Evolutionary conservation across 2,797 vertebrate genomes (phyloP).

Genomic region (Chaunax sp.): DNA sequence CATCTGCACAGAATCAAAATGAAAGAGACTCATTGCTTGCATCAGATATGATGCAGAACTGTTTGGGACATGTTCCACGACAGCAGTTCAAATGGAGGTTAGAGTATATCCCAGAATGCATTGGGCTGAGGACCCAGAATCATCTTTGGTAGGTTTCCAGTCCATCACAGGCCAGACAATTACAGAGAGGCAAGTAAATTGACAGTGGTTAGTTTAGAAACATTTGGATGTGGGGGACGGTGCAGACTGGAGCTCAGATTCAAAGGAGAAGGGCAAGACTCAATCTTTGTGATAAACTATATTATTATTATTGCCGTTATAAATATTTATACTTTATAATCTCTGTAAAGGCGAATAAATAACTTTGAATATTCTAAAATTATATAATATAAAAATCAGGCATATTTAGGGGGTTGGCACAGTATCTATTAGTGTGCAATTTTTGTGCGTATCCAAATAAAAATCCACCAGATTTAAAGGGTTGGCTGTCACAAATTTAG

Average conservation of each 20-base stretch:
- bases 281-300: not conserved
- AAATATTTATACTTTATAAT: too few species aligned
- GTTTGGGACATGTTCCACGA: conserved; percentile 17
- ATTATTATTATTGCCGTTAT: too few species aligned
- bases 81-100: conserved; percentile 15
- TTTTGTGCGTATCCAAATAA: too few species aligned
- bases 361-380: too few species aligned
- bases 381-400: too few species aligned
- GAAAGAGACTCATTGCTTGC: conserved; percentile 11
- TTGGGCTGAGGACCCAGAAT: conserved; percentile 5
- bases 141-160: not conserved
- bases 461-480: too few species aligned
- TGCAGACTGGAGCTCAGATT: not conserved
- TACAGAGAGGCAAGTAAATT: not conserved
- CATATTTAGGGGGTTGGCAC: too few species aligned
- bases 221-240: too few species aligned
- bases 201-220: not conserved
- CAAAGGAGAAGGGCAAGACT: not conserved
- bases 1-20: conserved; percentile 61
- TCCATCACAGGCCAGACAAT: not conserved
- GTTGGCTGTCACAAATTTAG: too few species aligned
- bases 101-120: conserved; percentile 5
- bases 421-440: too few species aligned
- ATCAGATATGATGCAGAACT: conserved; percentile 25
- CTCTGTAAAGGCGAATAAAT: too few species aligned